Base-by-base conservation (phyloP, 2,888 invertebrate genomes). In the Adineta ricciae region DNA sequence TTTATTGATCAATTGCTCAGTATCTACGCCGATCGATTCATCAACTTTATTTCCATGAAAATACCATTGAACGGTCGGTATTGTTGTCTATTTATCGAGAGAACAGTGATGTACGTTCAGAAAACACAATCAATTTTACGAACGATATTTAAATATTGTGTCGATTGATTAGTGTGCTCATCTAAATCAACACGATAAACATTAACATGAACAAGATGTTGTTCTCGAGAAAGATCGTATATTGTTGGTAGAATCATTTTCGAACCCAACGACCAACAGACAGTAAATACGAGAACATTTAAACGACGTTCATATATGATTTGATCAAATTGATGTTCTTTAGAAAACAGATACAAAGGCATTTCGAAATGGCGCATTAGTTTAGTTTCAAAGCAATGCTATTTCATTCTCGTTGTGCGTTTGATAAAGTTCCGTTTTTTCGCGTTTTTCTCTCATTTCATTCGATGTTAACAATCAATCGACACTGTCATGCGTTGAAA, bases 41-140 rank as follows among this genome's bases (percentile, higher is more conserved):
- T 78, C 41, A 14, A 78, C 24, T 78, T 78, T 78, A 38, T 38
- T n/a, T 78, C 78, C 78, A n/a, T 78, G 41, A 78, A 41, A 78
- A 78, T 78, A 78, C 78, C 78, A 78, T 41, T 41, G 41, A 78
- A 78, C 16, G 24, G 41, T 78, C 2, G 78, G 78, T 24, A 78
- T 41, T n/a, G 24, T 78, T 41, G n/a, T 41, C 78, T 78, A 27
- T 16, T 27, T 52, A 52, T 52, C 50, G 9, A 50, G 3, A 50
- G 24, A 9, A 64, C 27, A 64, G n/a, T n/a, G 9, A 64, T 9
- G 2, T 27, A 27, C 8, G 11, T 5, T 5, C 5, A 11, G 11
- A 46, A 46, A 46, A 46, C 5, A 46, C 5, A 11, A 46, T 46
- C 11, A 46, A 46, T 46, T 46, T 11, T 11, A 46, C 46, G 11